Evolutionary conservation across 2,888 invertebrate species (phyloP), one percentile per base, ranked within the genome.

Genomic region (Saturnia japonica): DNA sequence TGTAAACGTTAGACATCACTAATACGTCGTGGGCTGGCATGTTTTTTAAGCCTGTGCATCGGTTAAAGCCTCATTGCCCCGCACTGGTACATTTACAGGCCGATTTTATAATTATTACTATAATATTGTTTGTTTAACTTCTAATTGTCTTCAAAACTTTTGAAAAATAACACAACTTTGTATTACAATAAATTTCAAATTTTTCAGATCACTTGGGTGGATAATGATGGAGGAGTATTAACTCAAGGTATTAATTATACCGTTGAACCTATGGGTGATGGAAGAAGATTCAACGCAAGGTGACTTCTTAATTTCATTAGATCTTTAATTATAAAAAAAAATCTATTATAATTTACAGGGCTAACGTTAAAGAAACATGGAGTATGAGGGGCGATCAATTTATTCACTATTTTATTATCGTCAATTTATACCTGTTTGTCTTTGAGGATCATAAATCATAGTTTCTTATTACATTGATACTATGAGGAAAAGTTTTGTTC

Each of bases 201-300:
- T 11, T 69, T 77, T 4, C 88, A 97, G 96, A 97, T 98, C 78
- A 98, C 98, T 22, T 98, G 98, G 98, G 97, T 98, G 74, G 98
- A 98, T 86, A 97, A 97, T 16, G 95, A 96, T 71, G 98, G 98
- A 19, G 97, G 96, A 77, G 97, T 97, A 3, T 89, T 98, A 70
- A 96, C 95, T 60, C 96, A 96, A 72, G 97, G 97, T 71, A 96
- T 97, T 76, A 96, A 97, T 78, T 96, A 97, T 82, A 95, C 96
- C 6, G 95, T 96, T 47, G 96, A 97, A 76, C 95, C 95, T 14
- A 94, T 97, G 88, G 91, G 96, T 14, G 97, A 97, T 84, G 97
- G 96, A 0, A 96, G 98, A 73, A 95, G 97, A 78, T 96, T 95
- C 81, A 97, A 97, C n/a, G 97, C 98, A 51, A 89, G 89, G 93